Base-by-base conservation (phyloP, 2,113 vertebrate species). In the Ophiodon elongatus region DNA sequence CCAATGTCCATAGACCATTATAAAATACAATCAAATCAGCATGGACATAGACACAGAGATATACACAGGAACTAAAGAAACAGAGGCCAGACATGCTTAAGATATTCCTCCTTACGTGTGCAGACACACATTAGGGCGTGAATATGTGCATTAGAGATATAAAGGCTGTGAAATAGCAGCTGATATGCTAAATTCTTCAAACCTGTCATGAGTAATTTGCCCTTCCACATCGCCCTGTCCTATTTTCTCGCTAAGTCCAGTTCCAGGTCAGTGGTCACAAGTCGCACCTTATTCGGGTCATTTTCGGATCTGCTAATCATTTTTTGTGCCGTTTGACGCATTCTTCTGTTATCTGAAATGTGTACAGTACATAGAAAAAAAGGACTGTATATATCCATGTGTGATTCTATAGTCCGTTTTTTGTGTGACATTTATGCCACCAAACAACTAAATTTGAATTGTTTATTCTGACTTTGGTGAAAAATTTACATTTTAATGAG, bases 251-350 rank as follows among this genome's bases (percentile, higher is more conserved):
- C 33, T 27, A 67, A 57, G 65, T 86, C 83, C 86, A 85, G 86
- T 93, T 94, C 86, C 91, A 88, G 93, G 92, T 94, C 92, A 94
- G 86, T 86, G 87, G 76, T 76, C 86, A 62, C 83, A 69, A 90
- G 82, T 89, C 87, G 54, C 67, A 89, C 77, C 85, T 83, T 89
- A 92, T 92, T 87, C 59, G 65, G 71, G 78, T 82, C 87, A 85
- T 86, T 85, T 86, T 85, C 29, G 72, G n/a, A 88, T 76, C 25
- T 4, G n/a, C 74, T 88, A 73, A 87, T 89, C 68, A 74, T 86
- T 81, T 85, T 45, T 82, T 73, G 35, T 41, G 65, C 65, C 19
- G 66, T 80, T 77, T 82, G 29, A 23, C 6, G 0, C 8, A 23
- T 63, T 82, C 56, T 39, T 69, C 8, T 54, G 3, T 23, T 71